These are phyloP conservation scores for Lathamus discolor DNA, from an alignment of 2,113 vertebrate genomes.

Conservation along the genomic window DNA sequence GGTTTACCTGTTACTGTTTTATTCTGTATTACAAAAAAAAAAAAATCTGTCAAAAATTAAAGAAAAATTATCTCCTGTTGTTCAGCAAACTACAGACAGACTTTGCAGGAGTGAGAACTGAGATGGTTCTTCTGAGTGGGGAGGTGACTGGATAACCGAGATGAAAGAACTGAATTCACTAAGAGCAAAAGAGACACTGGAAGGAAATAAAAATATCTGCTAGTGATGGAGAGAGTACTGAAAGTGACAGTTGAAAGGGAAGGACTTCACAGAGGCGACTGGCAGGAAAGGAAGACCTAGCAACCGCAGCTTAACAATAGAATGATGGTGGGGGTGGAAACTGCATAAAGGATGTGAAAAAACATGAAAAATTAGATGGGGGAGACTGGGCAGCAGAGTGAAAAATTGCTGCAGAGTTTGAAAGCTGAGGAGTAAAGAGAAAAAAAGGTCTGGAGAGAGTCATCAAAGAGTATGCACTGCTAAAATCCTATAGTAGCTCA, in stretches of 20 bases:
- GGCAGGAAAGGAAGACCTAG: neutral
- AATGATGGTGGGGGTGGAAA: neutral
- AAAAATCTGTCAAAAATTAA: neutral
- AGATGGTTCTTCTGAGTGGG: neutral
- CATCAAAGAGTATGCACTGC: neutral
- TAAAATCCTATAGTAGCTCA: neutral
- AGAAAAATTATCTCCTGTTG: neutral
- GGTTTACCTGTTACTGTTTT: neutral
- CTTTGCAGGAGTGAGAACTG: neutral
- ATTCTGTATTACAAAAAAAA: neutral
- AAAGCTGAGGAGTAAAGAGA: neutral
- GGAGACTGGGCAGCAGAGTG: neutral
- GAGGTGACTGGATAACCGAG: neutral
- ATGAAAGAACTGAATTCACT: neutral
- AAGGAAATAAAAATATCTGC: neutral
- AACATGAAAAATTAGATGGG: neutral
- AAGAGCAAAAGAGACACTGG: neutral
- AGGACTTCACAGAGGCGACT: neutral
- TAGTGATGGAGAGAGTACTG: neutral
- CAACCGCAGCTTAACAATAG: neutral
- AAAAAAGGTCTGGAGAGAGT: neutral
- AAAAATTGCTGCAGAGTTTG: neutral
- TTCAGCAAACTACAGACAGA: neutral
- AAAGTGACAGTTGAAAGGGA: constrained; percentile 22
- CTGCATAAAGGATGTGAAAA: neutral